A percentile compares a stretch with the other conserved stretches of the same genome.
These are phyloP conservation scores for Pedetes capensis DNA, from an alignment of 2,113 vertebrate species.

Conservation along the genomic window DNA sequence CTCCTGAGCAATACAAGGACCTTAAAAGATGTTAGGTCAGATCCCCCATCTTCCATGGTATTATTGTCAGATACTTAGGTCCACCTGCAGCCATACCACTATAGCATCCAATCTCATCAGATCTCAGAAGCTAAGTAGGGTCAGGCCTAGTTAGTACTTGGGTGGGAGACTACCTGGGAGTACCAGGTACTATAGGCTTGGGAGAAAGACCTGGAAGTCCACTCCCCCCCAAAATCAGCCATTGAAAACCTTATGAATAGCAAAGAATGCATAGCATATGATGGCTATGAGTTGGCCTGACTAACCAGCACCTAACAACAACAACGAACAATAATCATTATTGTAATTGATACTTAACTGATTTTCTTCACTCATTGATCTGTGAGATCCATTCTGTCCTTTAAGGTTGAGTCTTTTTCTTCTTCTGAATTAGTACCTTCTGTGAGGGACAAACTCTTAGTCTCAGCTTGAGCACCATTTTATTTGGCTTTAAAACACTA, in stretches of 20 bases:
- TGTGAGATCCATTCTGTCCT: not conserved
- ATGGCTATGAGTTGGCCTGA: too few relatives aligned
- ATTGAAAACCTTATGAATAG: too few relatives aligned
- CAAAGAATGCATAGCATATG: too few relatives aligned
- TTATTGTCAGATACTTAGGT: not conserved
- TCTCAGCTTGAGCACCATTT: not conserved
- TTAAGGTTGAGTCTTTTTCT: not conserved
- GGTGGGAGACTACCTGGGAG: too few relatives aligned
- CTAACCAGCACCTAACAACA: too few relatives aligned
- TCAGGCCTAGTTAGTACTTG: too few relatives aligned
- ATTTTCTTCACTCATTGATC: not conserved
- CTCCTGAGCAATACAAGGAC: not conserved
- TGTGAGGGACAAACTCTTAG: not conserved
- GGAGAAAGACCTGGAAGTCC: too few relatives aligned
- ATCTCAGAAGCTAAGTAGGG: too few relatives aligned
- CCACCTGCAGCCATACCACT: too few relatives aligned
- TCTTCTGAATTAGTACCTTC: not conserved
- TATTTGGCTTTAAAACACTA: not conserved
- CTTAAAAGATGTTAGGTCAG: not conserved
- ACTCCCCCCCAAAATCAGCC: too few relatives aligned
- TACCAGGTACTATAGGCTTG: too few relatives aligned
- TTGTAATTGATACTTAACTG: not conserved
- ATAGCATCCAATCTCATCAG: too few relatives aligned
- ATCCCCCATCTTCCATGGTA: not conserved
- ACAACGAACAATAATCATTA: not conserved